Percentiles rank a stretch among this genome's conserved stretches.
Evolutionary conservation across 2,888 invertebrate genomes (phyloP).

Genomic region (Spodoptera picta): DNA sequence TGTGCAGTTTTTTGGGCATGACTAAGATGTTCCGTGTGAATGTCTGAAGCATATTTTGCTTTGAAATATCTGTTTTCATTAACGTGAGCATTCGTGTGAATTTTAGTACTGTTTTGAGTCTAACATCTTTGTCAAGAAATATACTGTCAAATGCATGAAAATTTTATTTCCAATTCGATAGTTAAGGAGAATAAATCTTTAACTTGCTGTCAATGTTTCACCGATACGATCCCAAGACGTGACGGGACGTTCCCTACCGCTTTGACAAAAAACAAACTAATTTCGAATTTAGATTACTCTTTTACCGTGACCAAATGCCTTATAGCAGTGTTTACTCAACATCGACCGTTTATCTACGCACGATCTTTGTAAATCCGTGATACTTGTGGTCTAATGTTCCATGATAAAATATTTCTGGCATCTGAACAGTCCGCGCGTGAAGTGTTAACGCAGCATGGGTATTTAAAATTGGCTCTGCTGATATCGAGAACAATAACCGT

Average conservation of each 20-base stretch:
- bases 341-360: conserved; percentile 82
- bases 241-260: conserved; percentile 70
- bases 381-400: conserved; percentile 54
- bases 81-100: too few relatives aligned
- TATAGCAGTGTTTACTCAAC: conserved; percentile 80
- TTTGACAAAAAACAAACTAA: conserved; percentile 84
- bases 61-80: too few relatives aligned
- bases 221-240: conserved; percentile 66
- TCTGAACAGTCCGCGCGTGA: conserved; percentile 43
- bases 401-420: conserved; percentile 50
- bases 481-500: conserved; percentile 20
- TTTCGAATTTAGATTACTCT: conserved; percentile 81
- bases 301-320: conserved; percentile 76
- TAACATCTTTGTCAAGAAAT: too few relatives aligned
- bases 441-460: conserved; percentile 36
- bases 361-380: conserved; percentile 74
- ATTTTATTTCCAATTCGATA: conserved; percentile 28
- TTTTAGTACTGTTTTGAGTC: too few relatives aligned
- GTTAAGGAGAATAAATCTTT: too few relatives aligned
- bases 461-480: conserved; percentile 24
- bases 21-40: too few relatives aligned
- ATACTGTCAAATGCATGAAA: too few relatives aligned
- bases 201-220: conserved; percentile 59
- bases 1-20: too few relatives aligned
- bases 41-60: too few relatives aligned